These are phyloP conservation scores for Drosophila infuscata DNA, from an alignment of 2,888 invertebrate genomes.

Conservation along the genomic window DNA sequence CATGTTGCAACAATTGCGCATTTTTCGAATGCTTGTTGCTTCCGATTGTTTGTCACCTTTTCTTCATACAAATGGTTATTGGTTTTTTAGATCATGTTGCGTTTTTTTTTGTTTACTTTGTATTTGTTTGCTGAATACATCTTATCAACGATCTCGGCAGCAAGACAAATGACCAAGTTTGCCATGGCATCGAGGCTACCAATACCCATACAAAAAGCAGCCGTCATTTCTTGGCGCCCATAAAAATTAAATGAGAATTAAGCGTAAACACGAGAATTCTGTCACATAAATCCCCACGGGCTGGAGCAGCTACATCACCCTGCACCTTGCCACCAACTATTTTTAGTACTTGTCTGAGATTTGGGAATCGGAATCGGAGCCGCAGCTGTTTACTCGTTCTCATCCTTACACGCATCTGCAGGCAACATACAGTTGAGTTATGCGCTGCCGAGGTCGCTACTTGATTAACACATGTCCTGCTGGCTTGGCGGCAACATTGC, in stretches of 20 bases:
- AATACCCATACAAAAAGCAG: constrained; percentile 22
- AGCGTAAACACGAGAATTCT: constrained; percentile 81
- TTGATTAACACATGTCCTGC: constrained; percentile 80
- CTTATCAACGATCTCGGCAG: constrained; percentile 28
- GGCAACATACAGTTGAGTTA: constrained; percentile 59
- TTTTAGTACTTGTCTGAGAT: constrained; percentile 64
- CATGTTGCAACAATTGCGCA: constrained; percentile 69
- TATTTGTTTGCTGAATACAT: constrained; percentile 37
- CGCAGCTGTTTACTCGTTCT: constrained; percentile 65
- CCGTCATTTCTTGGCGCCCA: constrained; percentile 71
- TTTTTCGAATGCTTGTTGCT: constrained; percentile 60
- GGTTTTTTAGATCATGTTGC: constrained; percentile 83
- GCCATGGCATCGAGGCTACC: constrained; percentile 14
- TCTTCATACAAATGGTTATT: constrained; percentile 62
- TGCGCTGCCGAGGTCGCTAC: constrained; percentile 68
- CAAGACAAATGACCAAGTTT: constrained; percentile 15
- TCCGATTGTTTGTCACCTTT: constrained; percentile 61
- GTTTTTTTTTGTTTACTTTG: constrained; percentile 55
- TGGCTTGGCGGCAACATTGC: constrained; percentile 10
- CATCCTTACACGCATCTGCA: constrained; percentile 49
- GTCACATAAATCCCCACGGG: constrained; percentile 77
- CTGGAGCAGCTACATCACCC: constrained; percentile 19
- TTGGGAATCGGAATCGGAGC: constrained; percentile 17
- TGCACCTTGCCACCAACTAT: constrained; percentile 67
- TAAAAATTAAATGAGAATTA: constrained; percentile 82